These are phyloP conservation scores for Panorpa germanica DNA, from an alignment of 2,888 invertebrate species.

Conservation along the genomic window DNA sequence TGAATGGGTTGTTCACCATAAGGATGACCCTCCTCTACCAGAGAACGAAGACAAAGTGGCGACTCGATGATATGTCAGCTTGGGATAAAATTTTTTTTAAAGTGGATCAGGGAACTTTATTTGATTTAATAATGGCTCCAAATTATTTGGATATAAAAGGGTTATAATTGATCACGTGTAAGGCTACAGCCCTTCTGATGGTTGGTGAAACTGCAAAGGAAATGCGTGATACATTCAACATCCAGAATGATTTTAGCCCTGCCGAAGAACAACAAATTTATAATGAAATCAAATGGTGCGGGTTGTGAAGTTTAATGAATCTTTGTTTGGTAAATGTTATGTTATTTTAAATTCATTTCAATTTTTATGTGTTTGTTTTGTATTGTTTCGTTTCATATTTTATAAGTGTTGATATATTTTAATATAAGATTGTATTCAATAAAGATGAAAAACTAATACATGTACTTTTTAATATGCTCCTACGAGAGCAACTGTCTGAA, in stretches of 20 bases:
- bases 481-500: no score
- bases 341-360: no score
- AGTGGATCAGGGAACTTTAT: slow-evolving; percentile 92
- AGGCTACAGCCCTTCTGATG: slow-evolving; percentile 97
- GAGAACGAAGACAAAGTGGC: slow-evolving; percentile 92
- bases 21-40: slow-evolving; percentile 87
- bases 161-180: slow-evolving; percentile 91
- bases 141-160: slow-evolving; percentile 95
- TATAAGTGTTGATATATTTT: no score
- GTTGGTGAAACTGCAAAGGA: slow-evolving; percentile 97
- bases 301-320: slow-evolving; percentile 45
- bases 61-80: slow-evolving; percentile 96
- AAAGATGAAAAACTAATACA: no score
- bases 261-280: slow-evolving; percentile 97
- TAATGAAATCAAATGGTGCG: slow-evolving; percentile 90
- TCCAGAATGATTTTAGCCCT: slow-evolving; percentile 90
- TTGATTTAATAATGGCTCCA: slow-evolving; percentile 90
- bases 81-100: slow-evolving; percentile 99
- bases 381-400: no score
- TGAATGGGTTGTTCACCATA: slow-evolving; percentile 85
- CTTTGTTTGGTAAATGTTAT: no score
- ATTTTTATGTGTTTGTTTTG: no score
- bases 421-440: no score
- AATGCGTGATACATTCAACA: slow-evolving; percentile 91
- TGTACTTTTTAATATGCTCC: no score